Conservation (phyloP, 2,888 invertebrate species). For the Atherix ibis region DNA sequence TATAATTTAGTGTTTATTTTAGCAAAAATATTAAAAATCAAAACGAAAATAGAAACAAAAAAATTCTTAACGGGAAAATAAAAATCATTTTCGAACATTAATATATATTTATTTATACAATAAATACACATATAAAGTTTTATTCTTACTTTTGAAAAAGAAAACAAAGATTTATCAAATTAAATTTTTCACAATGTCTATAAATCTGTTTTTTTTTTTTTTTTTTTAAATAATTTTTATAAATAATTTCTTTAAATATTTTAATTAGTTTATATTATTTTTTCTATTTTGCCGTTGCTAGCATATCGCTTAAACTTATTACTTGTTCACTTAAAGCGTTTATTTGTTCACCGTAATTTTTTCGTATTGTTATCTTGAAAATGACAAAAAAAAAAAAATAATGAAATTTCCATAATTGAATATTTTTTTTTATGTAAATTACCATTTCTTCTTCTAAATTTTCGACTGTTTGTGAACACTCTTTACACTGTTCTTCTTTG, state of each 20-base stretch:
- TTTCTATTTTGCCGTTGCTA: conserved; percentile 37
- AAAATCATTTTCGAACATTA: conserved; percentile 12
- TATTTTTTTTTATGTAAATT: too few species aligned
- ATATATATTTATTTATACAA: conserved; percentile 17
- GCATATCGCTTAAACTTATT: conserved; percentile 59
- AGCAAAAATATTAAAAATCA: background rate
- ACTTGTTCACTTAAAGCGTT: conserved; percentile 45
- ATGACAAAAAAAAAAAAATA: background rate
- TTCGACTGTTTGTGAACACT: conserved; percentile 31
- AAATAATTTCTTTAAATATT: conserved; percentile 4
- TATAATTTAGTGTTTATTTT: background rate
- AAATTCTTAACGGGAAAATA: background rate
- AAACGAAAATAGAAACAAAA: conserved; percentile 1
- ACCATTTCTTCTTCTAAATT: conserved; percentile 51
- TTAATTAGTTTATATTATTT: conserved; percentile 6
- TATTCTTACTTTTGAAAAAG: conserved; percentile 1
- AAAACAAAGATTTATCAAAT: background rate
- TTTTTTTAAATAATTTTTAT: conserved; percentile 8
- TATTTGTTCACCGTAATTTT: conserved; percentile 51
- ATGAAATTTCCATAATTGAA: conserved; percentile 3
- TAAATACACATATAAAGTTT: conserved; percentile 15
- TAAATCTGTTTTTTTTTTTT: conserved; percentile 4
- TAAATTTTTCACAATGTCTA: conserved; percentile 8
- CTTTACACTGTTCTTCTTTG: conserved; percentile 38
- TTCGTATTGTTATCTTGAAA: conserved; percentile 35